Evolutionary conservation across 2,888 invertebrate genomes (phyloP).

Genomic region (Agrotis puta): DNA sequence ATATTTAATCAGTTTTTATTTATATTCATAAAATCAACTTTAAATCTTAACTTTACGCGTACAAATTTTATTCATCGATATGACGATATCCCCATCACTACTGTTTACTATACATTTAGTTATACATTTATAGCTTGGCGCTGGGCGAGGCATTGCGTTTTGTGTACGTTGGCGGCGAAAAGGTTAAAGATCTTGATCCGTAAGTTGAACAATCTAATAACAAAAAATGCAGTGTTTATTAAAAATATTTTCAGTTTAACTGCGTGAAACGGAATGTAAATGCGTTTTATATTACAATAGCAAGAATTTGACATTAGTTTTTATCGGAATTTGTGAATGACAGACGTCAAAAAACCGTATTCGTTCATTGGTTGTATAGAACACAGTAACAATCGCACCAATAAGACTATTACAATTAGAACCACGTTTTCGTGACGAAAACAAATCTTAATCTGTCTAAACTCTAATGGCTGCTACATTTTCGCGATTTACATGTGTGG

Average conservation of each 20-base stretch:
- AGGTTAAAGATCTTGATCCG: no score
- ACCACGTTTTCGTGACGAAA: conserved; percentile 67
- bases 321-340: neutral
- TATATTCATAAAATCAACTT: no score
- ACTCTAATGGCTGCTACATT: conserved; percentile 79
- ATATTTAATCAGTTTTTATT: no score
- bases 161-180: no score
- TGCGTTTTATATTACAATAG: conserved; percentile 48
- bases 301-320: neutral
- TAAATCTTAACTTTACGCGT: no score
- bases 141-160: no score
- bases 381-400: neutral
- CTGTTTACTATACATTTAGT: no score
- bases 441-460: conserved; percentile 66
- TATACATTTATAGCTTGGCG: no score
- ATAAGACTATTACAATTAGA: conserved; percentile 43
- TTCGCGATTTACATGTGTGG: conserved; percentile 75
- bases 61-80: no score
- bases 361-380: conserved; percentile 32
- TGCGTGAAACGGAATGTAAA: conserved; percentile 43
- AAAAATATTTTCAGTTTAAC: neutral
- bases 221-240: neutral
- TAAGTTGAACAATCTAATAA: no score
- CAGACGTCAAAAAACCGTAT: conserved; percentile 40
- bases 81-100: no score